Conservation (phyloP, 2,113 vertebrate species). For the Nematolebias whitei region DNA sequence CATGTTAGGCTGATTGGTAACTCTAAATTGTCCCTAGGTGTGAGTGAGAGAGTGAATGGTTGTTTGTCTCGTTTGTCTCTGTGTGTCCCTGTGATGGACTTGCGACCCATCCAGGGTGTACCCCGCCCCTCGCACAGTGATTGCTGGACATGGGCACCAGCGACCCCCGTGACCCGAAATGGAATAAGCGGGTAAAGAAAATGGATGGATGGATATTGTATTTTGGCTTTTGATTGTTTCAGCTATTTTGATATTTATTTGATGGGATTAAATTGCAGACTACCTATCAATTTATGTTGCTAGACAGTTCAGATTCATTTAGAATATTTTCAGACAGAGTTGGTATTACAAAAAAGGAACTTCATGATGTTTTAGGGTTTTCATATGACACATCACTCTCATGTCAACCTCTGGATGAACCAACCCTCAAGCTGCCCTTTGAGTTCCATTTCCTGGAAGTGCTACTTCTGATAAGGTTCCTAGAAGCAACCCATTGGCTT, state of each 20-base stretch:
- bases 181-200: no score
- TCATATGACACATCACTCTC: constrained; percentile 23
- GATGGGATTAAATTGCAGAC: constrained; percentile 7
- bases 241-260: not conserved
- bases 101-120: no score
- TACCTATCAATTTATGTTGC: constrained; percentile 17
- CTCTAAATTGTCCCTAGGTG: no score
- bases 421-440: constrained; percentile 42
- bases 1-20: no score
- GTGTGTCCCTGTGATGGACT: no score
- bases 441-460: constrained; percentile 73
- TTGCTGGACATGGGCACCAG: no score
- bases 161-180: no score
- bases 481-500: constrained; percentile 68
- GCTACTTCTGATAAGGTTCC: constrained; percentile 66
- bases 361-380: constrained; percentile 17
- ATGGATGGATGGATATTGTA: no score
- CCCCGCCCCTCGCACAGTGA: no score
- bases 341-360: constrained; percentile 6
- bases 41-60: no score
- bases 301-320: constrained; percentile 14
- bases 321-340: constrained; percentile 5
- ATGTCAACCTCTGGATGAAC: constrained; percentile 59
- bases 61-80: no score
- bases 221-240: not conserved